Evolutionary conservation across 2,113 vertebrate genomes (phyloP), one percentile per base, ranked within the genome.

Genomic region (Ceyx margarethae): DNA sequence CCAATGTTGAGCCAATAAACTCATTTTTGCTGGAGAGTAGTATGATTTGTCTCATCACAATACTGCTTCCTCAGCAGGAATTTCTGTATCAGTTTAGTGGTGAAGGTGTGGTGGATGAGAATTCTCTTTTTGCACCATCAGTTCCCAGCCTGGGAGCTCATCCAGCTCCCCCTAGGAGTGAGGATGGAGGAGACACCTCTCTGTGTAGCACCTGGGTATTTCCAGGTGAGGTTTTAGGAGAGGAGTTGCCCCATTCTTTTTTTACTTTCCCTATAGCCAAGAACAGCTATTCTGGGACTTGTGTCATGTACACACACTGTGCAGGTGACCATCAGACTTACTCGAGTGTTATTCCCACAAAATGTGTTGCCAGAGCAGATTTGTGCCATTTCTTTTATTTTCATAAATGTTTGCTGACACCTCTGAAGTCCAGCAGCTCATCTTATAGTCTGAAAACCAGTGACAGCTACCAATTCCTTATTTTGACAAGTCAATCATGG

Each of bases 1-100:
- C 31, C 13, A 9, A 0, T 29, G n/a, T 66, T 18, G 54, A 33
- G 28, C 54, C 37, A 61, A 25, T 54, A 78, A 57, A 33, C 2
- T 11, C 11, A 5, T 28, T 76, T 82, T 89, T 89, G 15, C 33
- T 80, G 75, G 28, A 73, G 51, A 92, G 6, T 10, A 69, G 11
- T 22, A 21, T 0, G 0, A 66, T 81, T 79, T 76, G 13, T 53
- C 72, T 73, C 4, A 0, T 35, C 3, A 2, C 8, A 9, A 0
- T 31, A 16, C 8, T 35, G 11, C 40, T 68, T 89, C 43, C 61
- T 75, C 58, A 2, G 28, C 8, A 33, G 64, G 66, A 65, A 56
- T 75, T 67, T 56, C 33, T 29, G 1, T 12, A 9, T 26, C 9
- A 8, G 42, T 35, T 82, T n/a, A 4, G 54, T 1, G 7, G 29